phyloP scores from a whole-genome alignment of 2,797 vertebrate species.

The Mormyrops attenuatus region DNA sequence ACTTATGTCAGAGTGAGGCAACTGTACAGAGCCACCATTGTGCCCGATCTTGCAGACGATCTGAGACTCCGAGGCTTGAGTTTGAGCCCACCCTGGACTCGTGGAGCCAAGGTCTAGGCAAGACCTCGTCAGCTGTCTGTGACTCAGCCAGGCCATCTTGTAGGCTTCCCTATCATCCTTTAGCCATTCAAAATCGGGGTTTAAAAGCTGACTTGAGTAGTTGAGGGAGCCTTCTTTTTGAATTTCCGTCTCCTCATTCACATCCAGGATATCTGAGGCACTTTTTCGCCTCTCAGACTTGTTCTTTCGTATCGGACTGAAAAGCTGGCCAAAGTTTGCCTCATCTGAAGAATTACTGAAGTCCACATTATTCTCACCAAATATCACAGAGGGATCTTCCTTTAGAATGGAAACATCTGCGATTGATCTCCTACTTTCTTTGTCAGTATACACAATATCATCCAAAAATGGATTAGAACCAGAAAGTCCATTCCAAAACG shows the following conservation, averaged over 20 bases:
- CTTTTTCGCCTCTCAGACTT: conserved; percentile 78
- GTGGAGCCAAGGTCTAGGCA: conserved; percentile 83
- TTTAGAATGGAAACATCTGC: conserved; percentile 55
- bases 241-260: conserved; percentile 56
- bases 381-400: conserved; percentile 58
- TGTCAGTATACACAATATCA: conserved; percentile 69
- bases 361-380: conserved; percentile 61
- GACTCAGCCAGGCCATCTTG: conserved; percentile 92
- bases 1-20: conserved; percentile 78
- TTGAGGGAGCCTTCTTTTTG: conserved; percentile 43
- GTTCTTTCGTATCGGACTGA: conserved; percentile 53
- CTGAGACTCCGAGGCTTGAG: conserved; percentile 77
- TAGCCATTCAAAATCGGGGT: conserved; percentile 75
- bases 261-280: conserved; percentile 79
- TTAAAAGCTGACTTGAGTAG: conserved; percentile 52
- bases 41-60: conserved; percentile 74
- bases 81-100: conserved; percentile 94
- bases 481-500: conserved; percentile 85
- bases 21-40: conserved; percentile 74
- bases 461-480: conserved; percentile 88
- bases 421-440: conserved; percentile 50
- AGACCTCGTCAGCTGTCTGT: conserved; percentile 84
- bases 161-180: conserved; percentile 89
- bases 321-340: conserved; percentile 62
- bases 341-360: conserved; percentile 84